phyloP scores from a whole-genome alignment of 2,797 vertebrate genomes.

The Crax fasciolata region DNA sequence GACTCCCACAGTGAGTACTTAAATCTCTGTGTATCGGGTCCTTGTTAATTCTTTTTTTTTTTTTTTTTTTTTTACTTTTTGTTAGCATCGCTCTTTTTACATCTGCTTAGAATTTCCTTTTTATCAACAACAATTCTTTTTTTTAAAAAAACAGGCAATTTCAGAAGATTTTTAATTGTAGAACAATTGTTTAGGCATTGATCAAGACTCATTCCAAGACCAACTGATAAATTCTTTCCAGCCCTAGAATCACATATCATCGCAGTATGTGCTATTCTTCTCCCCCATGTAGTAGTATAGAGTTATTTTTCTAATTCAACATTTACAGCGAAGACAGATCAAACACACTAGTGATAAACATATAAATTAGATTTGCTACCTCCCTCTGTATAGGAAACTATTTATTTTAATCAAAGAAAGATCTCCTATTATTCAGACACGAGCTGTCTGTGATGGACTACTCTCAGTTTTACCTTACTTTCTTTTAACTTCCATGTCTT shows the following conservation, averaged over 20 bases:
- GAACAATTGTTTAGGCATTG: not conserved
- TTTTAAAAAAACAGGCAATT: not conserved
- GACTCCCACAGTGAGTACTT: not conserved
- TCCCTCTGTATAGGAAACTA: not conserved
- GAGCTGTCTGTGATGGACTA: not conserved
- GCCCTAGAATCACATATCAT: not conserved
- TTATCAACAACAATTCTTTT: not conserved
- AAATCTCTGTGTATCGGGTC: not conserved
- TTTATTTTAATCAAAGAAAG: slow-evolving; percentile 20
- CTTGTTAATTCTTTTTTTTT: too few relatives aligned
- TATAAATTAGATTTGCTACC: not conserved
- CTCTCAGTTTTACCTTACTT: not conserved
- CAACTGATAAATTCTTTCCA: not conserved
- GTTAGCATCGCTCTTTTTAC: not conserved
- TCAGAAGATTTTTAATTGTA: not conserved
- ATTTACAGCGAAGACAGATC: not conserved
- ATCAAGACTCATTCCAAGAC: not conserved
- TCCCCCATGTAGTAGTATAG: not conserved
- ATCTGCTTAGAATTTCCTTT: not conserved
- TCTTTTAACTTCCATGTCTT: not conserved
- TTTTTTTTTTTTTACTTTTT: not conserved
- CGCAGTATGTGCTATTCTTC: not conserved
- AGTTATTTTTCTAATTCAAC: not conserved
- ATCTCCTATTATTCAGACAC: not conserved
- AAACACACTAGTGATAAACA: not conserved